Conservation (phyloP, 2,113 vertebrate species). For the Penelope pileata region DNA sequence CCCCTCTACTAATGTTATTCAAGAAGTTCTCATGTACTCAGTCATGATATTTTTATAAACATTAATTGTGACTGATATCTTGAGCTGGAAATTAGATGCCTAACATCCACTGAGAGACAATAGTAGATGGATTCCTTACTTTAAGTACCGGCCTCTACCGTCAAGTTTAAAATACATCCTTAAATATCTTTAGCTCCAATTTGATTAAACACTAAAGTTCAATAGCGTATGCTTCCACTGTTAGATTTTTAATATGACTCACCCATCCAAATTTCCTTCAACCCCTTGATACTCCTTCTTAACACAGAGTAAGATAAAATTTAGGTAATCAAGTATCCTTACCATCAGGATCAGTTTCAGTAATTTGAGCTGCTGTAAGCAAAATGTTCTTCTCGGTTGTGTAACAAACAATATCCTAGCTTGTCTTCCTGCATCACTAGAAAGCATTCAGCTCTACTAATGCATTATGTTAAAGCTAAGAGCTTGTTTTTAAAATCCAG, state of each 20-base stretch:
- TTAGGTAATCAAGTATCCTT: conserved; percentile 19
- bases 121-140: neutral
- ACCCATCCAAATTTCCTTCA: neutral
- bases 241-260: neutral
- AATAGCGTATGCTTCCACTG: neutral
- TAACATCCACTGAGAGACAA: neutral
- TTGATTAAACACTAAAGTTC: neutral
- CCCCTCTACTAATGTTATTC: neutral
- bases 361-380: conserved; percentile 16
- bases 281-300: conserved; percentile 10
- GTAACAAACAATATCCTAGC: conserved; percentile 24
- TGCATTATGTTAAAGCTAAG: neutral
- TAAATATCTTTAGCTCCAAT: neutral
- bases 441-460: neutral
- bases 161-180: neutral
- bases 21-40: neutral
- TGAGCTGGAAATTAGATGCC: conserved; percentile 35
- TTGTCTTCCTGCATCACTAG: neutral
- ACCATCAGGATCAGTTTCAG: conserved; percentile 45
- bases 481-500: conserved; percentile 16
- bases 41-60: neutral
- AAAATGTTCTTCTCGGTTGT: conserved; percentile 39
- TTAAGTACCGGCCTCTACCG: neutral
- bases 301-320: conserved; percentile 6
- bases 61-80: neutral